Base-by-base conservation (phyloP, 2,113 vertebrate species). In the Heterotis niloticus region DNA sequence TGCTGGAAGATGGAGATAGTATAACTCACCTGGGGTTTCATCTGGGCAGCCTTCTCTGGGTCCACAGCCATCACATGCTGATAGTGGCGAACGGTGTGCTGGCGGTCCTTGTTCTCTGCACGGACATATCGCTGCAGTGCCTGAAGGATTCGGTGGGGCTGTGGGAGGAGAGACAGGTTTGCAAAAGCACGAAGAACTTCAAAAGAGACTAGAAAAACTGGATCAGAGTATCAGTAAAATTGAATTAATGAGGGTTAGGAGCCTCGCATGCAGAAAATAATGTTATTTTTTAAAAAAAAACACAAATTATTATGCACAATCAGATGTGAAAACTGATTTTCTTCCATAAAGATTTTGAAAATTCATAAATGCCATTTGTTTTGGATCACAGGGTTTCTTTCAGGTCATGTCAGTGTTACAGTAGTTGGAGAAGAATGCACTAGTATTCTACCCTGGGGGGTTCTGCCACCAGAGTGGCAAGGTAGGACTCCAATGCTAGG, bases 61-160 rank as follows among this genome's bases (percentile, higher is more conserved):
- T 99, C 98, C 28, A 99, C 97, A 0, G 95, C 96, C 87, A 98
- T 88, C 82, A 99, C 96, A 0, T 99, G 98, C 89, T 99, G 96
- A 89, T 98, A 99, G 79, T 99, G 97, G 51, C 95, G 95, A 85
- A 98, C 92, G 85, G 97, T 99, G 87, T 99, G 98, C 83, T 97
- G 94, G 1, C 95, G 93, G 84, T 99, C 98, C 85, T 98, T 99
- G 92, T 98, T 98, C 89, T 99, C 98, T 0, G 96, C 95, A 0
- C 95, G 95, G 1, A 99, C 94, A 0, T 99, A 99, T 20, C 95
- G 91, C 78, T 92, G 93, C 82, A 99, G 91, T 75, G 98, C 96
- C 77, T 96, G 96, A 62, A 99, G 94, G 86, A 99, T 95, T 76
- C 96, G 96, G 81, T 98, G 95, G 24, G 97, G 96, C 98, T 99